Base-by-base conservation (phyloP, 2,888 invertebrate species). In the Drosophila aldrichi region DNA sequence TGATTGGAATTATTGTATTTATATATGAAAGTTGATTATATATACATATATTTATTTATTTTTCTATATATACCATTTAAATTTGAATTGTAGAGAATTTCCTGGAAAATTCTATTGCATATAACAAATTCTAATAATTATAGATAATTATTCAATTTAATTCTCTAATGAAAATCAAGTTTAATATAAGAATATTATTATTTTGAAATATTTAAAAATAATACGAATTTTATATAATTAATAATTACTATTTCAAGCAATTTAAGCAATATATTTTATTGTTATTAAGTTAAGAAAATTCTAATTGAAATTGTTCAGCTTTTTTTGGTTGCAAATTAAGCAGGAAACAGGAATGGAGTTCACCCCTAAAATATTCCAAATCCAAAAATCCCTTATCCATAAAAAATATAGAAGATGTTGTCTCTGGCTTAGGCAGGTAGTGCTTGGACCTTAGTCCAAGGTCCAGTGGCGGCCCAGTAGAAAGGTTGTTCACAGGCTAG, bases 391-490 rank as follows among this genome's bases (percentile, higher is more conserved):
- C 49, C 32, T 32, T n/a, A 46, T 5, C 9, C 59, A 49, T 61
- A 62, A 66, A 43, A 73, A 73, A 69, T 65, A 75, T 74, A 65
- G 75, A 86, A 82, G 81, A 86, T 72, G 83, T 55, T 66, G 61
- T 62, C 65, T 55, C 40, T 64, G 60, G 49, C 49, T 59, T 49
- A 55, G 32, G 32, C 16, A 18, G 57, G 36, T 25, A 36, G 55
- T 36, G 3, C n/a, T 36, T 18, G 44, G 62, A 16, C 48, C 34
- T 44, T 32, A 54, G 62, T 36, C 44, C 51, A 60, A 56, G 69
- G 70, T 81, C 69, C 81, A 63, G 69, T 32, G 55, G 32, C 56
- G 46, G 62, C 32, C 51, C 43, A 25, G 29, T 32, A 56, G 58
- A 63, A 73, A 74, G 74, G 80, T 70, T 70, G 64, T 52, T 40